phyloP scores from a whole-genome alignment of 2,888 invertebrate genomes.

The Lasioglossum marginatum region DNA sequence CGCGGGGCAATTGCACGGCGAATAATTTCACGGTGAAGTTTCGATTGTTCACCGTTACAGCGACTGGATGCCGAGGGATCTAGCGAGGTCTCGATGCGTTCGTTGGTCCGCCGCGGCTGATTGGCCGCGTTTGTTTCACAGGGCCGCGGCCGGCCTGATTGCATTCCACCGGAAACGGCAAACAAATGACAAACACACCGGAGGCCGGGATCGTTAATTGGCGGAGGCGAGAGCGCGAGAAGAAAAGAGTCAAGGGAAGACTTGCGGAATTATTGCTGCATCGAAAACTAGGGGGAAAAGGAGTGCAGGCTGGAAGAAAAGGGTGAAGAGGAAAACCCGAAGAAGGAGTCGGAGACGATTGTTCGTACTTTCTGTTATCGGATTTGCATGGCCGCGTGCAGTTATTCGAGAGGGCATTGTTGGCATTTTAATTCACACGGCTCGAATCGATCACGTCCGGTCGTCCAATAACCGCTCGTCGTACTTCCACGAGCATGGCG shows the following conservation, averaged over 20 bases:
- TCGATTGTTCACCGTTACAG: constrained; percentile 57
- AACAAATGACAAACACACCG: constrained; percentile 80
- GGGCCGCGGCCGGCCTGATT: constrained; percentile 74
- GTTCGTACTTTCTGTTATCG: constrained; percentile 72
- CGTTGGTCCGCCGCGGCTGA: constrained; percentile 69
- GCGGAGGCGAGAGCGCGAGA: constrained; percentile 49
- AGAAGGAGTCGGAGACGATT: constrained; percentile 55
- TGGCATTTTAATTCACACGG: constrained; percentile 69
- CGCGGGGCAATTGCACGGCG: neutral
- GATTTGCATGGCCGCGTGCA: constrained; percentile 75
- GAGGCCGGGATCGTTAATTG: constrained; percentile 64
- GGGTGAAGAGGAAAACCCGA: constrained; percentile 51
- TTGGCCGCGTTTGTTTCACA: constrained; percentile 71
- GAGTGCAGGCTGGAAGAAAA: constrained; percentile 52
- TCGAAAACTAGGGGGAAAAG: constrained; percentile 27
- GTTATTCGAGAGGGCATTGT: constrained; percentile 70
- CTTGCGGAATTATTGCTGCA: constrained; percentile 67
- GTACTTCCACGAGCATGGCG: constrained; percentile 40
- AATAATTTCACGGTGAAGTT: constrained; percentile 41
- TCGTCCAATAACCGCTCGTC: constrained; percentile 59
- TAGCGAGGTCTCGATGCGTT: constrained; percentile 55
- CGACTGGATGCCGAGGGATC: constrained; percentile 53
- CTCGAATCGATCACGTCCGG: constrained; percentile 72
- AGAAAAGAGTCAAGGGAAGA: constrained; percentile 68
- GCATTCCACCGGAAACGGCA: constrained; percentile 73